Evolutionary conservation across 1,140 invertebrate species (phyloP), one percentile per base, ranked within the genome.

Genomic region (Cotesia chilonis): DNA sequence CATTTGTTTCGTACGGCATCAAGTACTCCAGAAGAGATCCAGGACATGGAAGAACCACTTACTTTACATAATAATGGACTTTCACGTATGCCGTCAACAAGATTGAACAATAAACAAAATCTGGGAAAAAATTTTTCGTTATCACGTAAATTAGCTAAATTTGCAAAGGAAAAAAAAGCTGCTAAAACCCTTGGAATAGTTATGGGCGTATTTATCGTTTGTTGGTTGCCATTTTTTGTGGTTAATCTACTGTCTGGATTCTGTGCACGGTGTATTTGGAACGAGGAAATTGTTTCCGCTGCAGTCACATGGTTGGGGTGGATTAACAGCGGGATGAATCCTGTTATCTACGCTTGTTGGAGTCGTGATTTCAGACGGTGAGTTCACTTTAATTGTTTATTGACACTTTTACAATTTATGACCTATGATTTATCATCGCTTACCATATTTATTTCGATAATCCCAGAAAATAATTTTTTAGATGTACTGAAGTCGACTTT

Each of bases 281-380:
- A 97, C 71, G 94, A 95, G 78, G 93, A 97, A 79, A 91, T 97
- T 55, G 93, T 98, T 3, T 95, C 95, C 72, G 94, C 95, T 10
- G 92, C 98, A 35, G 95, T 99, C 51, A 98, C 96, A 47, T 99
- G 98, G 98, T 91, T 99, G 3, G 98, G 98, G 60, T 99, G 98
- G 95, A 95, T 99, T 79, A 99, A 99, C 87, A 99, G 97, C 35
- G 94, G 95, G 41, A 97, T 98, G 95, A 98, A 98, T 88, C 96
- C 96, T 1, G 94, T 98, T 66, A 99, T 99, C 79, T 99, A 99
- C 85, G 96, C 96, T 2, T 98, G 95, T 80, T 98, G 96, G 94
- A 97, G 95, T 85, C 90, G 94, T 82, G 97, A 99, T 84, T 98
- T 98, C 87, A 90, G 96, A 87, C 94, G 96, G 95, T 96, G 85